Evolutionary conservation across 1,140 invertebrate species (phyloP), one percentile per base, ranked within the genome.

Genomic region (Drosophila bifasciata): DNA sequence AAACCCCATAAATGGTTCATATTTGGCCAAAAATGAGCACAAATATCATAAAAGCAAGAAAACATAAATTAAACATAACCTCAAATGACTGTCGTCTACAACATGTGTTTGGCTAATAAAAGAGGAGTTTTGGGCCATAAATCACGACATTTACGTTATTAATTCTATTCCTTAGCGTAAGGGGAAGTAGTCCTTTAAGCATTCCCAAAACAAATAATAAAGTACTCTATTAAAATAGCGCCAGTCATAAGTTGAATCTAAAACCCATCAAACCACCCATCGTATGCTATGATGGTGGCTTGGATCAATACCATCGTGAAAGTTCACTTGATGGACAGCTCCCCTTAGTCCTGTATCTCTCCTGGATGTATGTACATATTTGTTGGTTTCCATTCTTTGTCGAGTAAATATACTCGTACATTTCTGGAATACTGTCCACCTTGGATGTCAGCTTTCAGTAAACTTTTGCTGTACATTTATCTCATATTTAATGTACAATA

Each of bases 21-120:
- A 50, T 36, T 66, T 28, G 40, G 59, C 58, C 36, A 9, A 9
- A 32, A 9, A 32, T 9, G 11, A 32, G 3, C 16, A 17, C 43
- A 19, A 45, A 45, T 11, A 5, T 17, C 16, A 5, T 15, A 45
- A 60, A 36, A 13, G 21, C 32, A 63, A 49, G 49, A 66, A 66
- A 64, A 23, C 59, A 63, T 64, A 64, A 64, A 64, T 64, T 59
- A 49, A 63, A 48, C 62, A 64, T 66, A 63, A 63, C 62, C 62
- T 19, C 62, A 64, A 66, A 66, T 44, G 63, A 66, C 59, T 50
- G 58, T 63, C 62, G 63, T 50, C 3, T 63, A 17, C 59, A 36
- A 64, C 62, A 66, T 66, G 41, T 64, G 59, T 66, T 36, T 66
- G 59, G 59, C 59, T 25, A 66, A 66, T 66, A 66, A 66, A 66